phyloP scores from a whole-genome alignment of 2,113 vertebrate genomes.

The Prolemur simus region DNA sequence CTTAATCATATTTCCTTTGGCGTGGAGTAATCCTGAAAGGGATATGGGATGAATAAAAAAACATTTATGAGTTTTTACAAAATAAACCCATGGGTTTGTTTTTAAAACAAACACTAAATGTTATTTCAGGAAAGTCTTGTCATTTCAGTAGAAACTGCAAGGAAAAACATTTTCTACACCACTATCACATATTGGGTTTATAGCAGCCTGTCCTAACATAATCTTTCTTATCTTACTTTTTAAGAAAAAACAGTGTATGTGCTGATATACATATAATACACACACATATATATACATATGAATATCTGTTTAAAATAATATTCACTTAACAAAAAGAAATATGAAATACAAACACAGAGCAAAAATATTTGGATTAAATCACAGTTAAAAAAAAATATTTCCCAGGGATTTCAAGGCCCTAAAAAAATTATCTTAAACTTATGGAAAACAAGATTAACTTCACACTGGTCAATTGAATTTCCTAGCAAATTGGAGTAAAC shows the following conservation, averaged over 20 bases:
- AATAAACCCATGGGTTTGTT: conserved; percentile 73
- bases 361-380: neutral
- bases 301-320: neutral
- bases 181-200: neutral
- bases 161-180: conserved; percentile 44
- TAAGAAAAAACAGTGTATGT: neutral
- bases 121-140: conserved; percentile 71
- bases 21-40: conserved; percentile 67
- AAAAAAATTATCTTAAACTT: neutral
- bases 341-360: conserved; percentile 5
- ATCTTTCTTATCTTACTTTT: conserved; percentile 43
- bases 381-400: conserved; percentile 48
- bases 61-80: conserved; percentile 73
- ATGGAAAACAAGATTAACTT: neutral
- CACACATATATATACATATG: neutral
- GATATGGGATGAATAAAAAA: conserved; percentile 75
- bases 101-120: conserved; percentile 73
- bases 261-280: neutral
- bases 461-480: neutral
- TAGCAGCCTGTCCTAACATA: neutral
- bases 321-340: conserved; percentile 26
- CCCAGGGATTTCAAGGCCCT: neutral
- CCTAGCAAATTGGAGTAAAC: neutral
- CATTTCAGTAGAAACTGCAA: conserved; percentile 53
- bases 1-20: conserved; percentile 79